Base-by-base conservation (phyloP, 2,797 vertebrate genomes). In the Borostomias antarcticus region DNA sequence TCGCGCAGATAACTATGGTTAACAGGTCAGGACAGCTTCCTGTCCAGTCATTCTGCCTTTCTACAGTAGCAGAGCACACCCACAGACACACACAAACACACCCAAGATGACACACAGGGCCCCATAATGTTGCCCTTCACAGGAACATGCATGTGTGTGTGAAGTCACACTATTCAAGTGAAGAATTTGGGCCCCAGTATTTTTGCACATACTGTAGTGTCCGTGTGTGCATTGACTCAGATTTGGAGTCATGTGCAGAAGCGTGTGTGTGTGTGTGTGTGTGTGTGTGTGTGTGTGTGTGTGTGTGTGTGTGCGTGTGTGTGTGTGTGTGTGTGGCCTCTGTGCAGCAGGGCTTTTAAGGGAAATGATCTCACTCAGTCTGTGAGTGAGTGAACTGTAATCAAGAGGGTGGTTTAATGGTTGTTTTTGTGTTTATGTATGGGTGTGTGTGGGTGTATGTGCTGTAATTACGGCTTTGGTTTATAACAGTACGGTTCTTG, bases 321-420 rank as follows among this genome's bases (percentile, higher is more conserved):
- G 48, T 50, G 15, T 61, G 43, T 48, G 29, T 17, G 43, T 48
- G 60, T 23, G 43, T 61, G 26, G 48, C 48, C 23, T 25, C 48
- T 48, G 43, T 54, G 45, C 17, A 60, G 19, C 13, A 17, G 13
- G 19, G n/a, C 40, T 51, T 51, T 10, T 23, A 51, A 11, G 23
- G 10, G 48, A 51, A 8, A 51, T 25, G 48, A 51, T 21, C 23
- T 51, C 10, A 11, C 19, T 21, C 23, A 51, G 58, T 11, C 30
- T 58, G 58, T 56, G 21, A 33, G 51, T 32, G 28, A 51, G 23
- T 53, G 40, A 37, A 58, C 17, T 37, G 33, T 62, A 58, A 29
- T 75, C 40, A 70, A 50, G 48, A 28, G 33, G 52, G 26, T 62
- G 68, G 71, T 70, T 51, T 64, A 61, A 70, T 71, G 40, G 66